Evolutionary conservation across 1,140 invertebrate species (phyloP).

Genomic region (Psilanteris sp.): DNA sequence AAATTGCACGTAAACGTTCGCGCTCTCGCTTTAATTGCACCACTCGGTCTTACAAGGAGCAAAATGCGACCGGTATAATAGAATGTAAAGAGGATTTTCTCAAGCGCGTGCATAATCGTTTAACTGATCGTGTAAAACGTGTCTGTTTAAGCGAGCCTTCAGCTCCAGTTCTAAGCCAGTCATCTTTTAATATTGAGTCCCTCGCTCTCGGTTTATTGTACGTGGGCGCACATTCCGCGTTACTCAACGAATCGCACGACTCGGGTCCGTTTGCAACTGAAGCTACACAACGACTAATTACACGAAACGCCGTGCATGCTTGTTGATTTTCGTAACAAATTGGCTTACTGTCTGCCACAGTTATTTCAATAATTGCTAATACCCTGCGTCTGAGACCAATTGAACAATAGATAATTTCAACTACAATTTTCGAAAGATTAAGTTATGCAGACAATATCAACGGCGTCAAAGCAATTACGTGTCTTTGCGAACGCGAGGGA

Average conservation of each 20-base stretch:
- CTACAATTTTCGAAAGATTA: no score
- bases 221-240: conserved; percentile 17
- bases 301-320: conserved; percentile 11
- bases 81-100: conserved; percentile 54
- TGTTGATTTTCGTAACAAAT: conserved; percentile 49
- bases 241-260: conserved; percentile 59
- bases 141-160: conserved; percentile 37
- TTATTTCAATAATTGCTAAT: conserved; percentile 19
- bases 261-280: conserved; percentile 6
- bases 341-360: conserved; percentile 21
- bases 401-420: no score
- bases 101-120: conserved; percentile 47
- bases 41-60: conserved; percentile 36
- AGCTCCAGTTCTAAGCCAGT: conserved; percentile 19
- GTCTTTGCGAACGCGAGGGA: no score
- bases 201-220: conserved; percentile 6
- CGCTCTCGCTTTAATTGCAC: conserved; percentile 37
- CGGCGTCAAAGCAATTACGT: no score
- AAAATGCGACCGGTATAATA: conserved; percentile 26
- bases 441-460: no score
- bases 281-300: conserved; percentile 55
- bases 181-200: conserved; percentile 48
- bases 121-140: conserved; percentile 49
- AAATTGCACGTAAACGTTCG: conserved; percentile 47
- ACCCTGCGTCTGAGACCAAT: not conserved